Evolutionary conservation across 2,113 vertebrate species (phyloP).

Genomic region (Nanger granti): DNA sequence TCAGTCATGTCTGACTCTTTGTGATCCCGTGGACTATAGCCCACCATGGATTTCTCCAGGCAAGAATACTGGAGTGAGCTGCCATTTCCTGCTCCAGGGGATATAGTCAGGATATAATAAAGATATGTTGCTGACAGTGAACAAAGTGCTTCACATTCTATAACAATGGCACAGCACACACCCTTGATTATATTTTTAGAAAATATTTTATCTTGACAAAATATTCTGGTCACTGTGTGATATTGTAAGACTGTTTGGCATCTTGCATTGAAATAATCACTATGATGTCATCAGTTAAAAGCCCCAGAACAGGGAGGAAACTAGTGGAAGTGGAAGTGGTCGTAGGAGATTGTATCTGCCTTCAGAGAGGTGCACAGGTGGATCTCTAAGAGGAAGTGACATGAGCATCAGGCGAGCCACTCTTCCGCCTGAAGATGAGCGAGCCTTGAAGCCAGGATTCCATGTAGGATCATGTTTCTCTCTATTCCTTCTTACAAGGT

Average conservation of each 20-base stretch:
- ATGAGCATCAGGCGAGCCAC: not conserved
- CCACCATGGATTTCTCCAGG: not conserved
- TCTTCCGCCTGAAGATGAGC: not conserved
- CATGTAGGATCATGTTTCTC: not conserved
- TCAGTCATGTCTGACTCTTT: not conserved
- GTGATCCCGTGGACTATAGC: not conserved
- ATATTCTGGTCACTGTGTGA: not conserved
- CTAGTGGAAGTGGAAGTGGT: not conserved
- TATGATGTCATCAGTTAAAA: not conserved
- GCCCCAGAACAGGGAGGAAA: not conserved
- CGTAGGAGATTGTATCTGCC: not conserved
- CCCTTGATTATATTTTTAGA: not conserved
- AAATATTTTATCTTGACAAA: not conserved
- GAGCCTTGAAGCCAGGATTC: not conserved
- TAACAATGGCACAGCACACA: not conserved
- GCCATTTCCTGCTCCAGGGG: not conserved
- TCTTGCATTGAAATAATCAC: not conserved
- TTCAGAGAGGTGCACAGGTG: not conserved
- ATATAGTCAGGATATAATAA: not conserved
- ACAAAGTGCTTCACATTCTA: not conserved
- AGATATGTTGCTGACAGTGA: not conserved
- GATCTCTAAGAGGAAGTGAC: not conserved
- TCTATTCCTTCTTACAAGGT: not conserved
- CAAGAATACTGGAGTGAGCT: not conserved
- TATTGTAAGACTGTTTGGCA: not conserved